Evolutionary conservation across 2,113 vertebrate genomes (phyloP).

Genomic region (Lucifuga dentata): DNA sequence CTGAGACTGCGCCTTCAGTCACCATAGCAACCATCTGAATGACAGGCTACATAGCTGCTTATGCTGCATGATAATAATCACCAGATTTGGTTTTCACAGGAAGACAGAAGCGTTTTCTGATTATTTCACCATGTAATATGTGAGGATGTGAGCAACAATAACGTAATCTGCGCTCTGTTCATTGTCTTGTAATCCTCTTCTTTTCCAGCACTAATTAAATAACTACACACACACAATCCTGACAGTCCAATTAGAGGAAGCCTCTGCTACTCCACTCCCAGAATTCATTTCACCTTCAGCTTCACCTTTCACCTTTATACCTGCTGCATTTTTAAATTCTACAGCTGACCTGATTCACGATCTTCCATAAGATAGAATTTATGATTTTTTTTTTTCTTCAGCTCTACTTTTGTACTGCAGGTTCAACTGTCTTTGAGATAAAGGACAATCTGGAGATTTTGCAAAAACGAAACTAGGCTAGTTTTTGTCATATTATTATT

Average conservation of each 20-base stretch:
- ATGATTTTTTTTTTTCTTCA: too few relatives aligned
- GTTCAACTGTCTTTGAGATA: too few relatives aligned
- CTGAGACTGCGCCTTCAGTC: slow-evolving; percentile 42
- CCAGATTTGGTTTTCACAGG: neutral
- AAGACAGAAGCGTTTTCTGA: neutral
- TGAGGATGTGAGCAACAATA: neutral
- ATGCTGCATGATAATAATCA: slow-evolving; percentile 2
- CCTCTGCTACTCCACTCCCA: slow-evolving; percentile 8
- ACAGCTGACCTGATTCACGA: slow-evolving; percentile 19
- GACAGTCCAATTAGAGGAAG: slow-evolving; percentile 34
- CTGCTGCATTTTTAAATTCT: slow-evolving; percentile 26
- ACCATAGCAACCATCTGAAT: slow-evolving; percentile 63
- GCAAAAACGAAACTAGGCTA: too few relatives aligned
- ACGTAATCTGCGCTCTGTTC: neutral
- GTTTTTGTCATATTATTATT: too few relatives aligned
- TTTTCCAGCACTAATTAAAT: slow-evolving; percentile 40
- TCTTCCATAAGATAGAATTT: too few relatives aligned
- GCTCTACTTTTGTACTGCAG: too few relatives aligned
- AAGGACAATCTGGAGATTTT: too few relatives aligned
- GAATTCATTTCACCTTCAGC: neutral
- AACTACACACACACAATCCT: slow-evolving; percentile 6
- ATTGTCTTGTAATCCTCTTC: slow-evolving; percentile 32
- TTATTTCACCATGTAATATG: neutral
- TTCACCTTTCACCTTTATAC: slow-evolving; percentile 6
- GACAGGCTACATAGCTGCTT: slow-evolving; percentile 8